These are phyloP conservation scores for Caenorhabditis imperialis DNA, from an alignment of 2,888 invertebrate species.

Conservation along the genomic window DNA sequence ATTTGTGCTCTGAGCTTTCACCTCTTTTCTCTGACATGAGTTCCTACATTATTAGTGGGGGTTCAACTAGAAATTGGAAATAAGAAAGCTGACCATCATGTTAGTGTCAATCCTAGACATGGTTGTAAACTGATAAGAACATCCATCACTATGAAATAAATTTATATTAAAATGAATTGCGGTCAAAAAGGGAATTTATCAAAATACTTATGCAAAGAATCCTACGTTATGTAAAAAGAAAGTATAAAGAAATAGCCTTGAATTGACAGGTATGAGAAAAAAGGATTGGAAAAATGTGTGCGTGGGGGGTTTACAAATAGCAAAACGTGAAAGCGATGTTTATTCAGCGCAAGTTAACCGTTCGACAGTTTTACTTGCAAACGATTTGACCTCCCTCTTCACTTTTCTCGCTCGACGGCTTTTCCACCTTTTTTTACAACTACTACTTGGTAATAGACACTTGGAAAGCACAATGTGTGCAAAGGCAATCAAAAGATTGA, in stretches of 20 bases:
- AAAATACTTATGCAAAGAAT: too few relatives aligned
- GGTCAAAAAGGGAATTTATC: too few relatives aligned
- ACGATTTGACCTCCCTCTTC: conserved; percentile 29
- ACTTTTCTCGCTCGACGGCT: conserved; percentile 35
- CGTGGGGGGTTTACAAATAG: conserved; percentile 33
- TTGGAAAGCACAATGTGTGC: not conserved
- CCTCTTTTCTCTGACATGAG: too few relatives aligned
- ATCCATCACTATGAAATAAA: too few relatives aligned
- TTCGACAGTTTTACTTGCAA: conserved; percentile 36
- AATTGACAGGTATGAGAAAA: conserved; percentile 14
- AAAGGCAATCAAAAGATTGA: conserved; percentile 19
- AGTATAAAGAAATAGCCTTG: conserved; percentile 8
- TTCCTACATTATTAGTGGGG: too few relatives aligned
- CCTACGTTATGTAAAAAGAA: too few relatives aligned
- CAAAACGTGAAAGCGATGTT: conserved; percentile 26
- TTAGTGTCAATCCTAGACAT: too few relatives aligned
- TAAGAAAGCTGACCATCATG: too few relatives aligned
- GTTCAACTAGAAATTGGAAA: too few relatives aligned
- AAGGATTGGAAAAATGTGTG: conserved; percentile 34
- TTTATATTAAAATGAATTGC: too few relatives aligned
- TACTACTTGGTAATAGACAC: not conserved
- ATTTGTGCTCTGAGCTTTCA: too few relatives aligned
- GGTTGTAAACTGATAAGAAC: too few relatives aligned
- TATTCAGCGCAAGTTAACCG: conserved; percentile 48
- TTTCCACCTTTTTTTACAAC: conserved; percentile 30